Evolutionary conservation across 1,140 invertebrate genomes (phyloP), one percentile per base, ranked within the genome.

Genomic region (Pseudachorutes palmiensis): DNA sequence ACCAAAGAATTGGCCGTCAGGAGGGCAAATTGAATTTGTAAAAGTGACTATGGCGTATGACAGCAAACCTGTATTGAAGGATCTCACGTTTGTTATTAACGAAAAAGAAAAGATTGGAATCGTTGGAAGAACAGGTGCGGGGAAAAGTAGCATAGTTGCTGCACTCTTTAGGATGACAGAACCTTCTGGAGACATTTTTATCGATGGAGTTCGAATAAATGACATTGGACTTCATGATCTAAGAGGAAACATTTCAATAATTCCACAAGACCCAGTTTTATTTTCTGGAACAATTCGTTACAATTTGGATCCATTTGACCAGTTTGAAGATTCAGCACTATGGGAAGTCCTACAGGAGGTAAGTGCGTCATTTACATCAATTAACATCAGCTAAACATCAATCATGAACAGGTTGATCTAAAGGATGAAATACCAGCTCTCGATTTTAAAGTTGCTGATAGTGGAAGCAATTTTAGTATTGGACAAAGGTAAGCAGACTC

Each of bases 281-380:
- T 94, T 90, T 88, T 1, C 79, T 9, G 90, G 89, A 51, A 88
- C 85, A 28, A 83, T 94, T 78, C 80, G 91, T 2, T 85, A 86
- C 75, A 94, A 93, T 80, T 79, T 93, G 12, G 90, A 94, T 79
- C 91, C 91, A 0, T 92, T 92, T 71, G 84, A 88, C 55, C 83
- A 88, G 72, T 89, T 86, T 76, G 80, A 82, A 0, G 92, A 96
- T 76, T 82, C 83, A 5, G 81, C 86, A 57, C 76, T 96, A 0
- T 95, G 92, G 92, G 80, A 84, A 69, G 90, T 88, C 2, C 78
- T 96, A 0, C 86, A 87, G 67, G 85, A 88, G 76, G 87, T 83
- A 58, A 65, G 26, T 2, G 26, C n/a, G 0, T 45, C 26, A 19
- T 12, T 55, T 31, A 31, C 48, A 41, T 36, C 1, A 16, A 41